phyloP scores from a whole-genome alignment of 2,113 vertebrate species.

The Oryzias melastigma region DNA sequence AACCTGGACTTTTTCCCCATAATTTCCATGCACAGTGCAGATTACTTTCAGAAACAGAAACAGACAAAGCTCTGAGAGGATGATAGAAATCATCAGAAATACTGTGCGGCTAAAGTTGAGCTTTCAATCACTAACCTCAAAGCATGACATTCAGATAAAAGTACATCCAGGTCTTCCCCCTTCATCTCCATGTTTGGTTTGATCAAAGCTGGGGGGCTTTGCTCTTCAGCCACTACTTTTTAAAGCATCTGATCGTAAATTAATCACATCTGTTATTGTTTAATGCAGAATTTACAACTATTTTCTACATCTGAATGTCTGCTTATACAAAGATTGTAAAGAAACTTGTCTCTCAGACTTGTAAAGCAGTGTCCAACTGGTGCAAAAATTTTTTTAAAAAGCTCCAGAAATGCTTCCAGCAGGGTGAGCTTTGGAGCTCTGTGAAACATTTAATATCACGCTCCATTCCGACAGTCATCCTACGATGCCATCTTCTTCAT shows the following conservation, averaged over 20 bases:
- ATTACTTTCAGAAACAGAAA: no score
- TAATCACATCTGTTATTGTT: neutral
- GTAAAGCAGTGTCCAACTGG: neutral
- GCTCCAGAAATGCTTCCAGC: constrained; percentile 7
- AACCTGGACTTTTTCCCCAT: no score
- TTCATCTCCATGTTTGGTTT: constrained; percentile 4
- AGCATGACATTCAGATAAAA: constrained; percentile 13
- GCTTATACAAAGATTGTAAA: no score
- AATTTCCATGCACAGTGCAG: no score
- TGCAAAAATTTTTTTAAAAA: no score
- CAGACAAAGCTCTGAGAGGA: neutral
- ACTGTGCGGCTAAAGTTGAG: neutral
- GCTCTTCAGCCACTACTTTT: neutral
- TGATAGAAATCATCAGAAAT: neutral
- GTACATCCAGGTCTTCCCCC: constrained; percentile 32
- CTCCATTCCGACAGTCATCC: constrained; percentile 15
- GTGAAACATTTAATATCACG: constrained; percentile 23
- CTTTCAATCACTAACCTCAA: neutral
- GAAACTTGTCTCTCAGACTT: neutral
- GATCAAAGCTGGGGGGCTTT: neutral
- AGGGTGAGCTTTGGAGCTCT: constrained; percentile 18
- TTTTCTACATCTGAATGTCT: no score
- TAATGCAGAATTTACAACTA: no score
- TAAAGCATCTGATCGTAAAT: constrained; percentile 1
- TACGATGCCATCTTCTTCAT: constrained; percentile 50